phyloP scores from a whole-genome alignment of 2,888 invertebrate species.

The Andricus curvator region DNA sequence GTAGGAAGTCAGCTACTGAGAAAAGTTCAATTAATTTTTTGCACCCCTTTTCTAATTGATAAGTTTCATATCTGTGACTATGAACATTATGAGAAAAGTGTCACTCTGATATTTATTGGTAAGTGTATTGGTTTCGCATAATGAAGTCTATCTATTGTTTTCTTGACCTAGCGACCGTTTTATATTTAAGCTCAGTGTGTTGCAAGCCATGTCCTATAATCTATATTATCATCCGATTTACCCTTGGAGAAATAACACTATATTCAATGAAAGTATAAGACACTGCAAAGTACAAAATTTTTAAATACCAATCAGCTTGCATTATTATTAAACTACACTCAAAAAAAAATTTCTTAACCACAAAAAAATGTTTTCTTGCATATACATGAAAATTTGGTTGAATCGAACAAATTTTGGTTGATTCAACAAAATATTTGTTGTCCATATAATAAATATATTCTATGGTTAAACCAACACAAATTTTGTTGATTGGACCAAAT shows the following conservation, averaged over 20 bases:
- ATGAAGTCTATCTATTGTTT: constrained; percentile 39
- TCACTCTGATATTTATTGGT: constrained; percentile 6
- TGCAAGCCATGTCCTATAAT: background rate
- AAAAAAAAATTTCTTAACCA: no score
- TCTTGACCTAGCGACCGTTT: constrained; percentile 35
- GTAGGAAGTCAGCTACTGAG: background rate
- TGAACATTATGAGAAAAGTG: background rate
- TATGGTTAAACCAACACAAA: no score
- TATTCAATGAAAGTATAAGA: background rate
- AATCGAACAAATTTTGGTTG: no score
- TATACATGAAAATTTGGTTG: no score
- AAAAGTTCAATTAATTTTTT: background rate
- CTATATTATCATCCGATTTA: constrained; percentile 18
- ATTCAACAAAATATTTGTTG: no score
- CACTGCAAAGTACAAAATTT: background rate
- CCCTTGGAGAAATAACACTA: constrained; percentile 12
- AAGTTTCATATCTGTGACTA: background rate
- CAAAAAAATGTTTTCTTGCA: no score
- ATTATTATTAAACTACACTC: no score
- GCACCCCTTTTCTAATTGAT: background rate
- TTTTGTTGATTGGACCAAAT: no score
- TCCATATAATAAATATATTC: no score
- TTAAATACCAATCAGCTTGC: background rate
- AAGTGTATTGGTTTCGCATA: constrained; percentile 15
- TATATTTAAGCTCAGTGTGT: constrained; percentile 24